Conservation (phyloP, 2,797 vertebrate species). For the Acanthis flammea region DNA sequence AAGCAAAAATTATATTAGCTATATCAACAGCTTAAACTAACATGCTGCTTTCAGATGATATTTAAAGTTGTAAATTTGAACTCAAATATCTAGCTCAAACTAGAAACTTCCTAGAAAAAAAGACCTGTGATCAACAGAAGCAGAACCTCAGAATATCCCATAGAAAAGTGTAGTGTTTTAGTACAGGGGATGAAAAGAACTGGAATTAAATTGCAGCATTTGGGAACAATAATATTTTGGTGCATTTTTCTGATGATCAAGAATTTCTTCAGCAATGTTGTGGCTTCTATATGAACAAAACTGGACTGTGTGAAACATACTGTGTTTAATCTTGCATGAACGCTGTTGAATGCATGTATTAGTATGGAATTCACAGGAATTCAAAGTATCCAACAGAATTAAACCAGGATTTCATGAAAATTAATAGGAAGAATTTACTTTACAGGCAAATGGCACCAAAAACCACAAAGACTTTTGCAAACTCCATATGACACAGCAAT, state of each 20-base stretch:
- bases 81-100: background rate
- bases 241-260: background rate
- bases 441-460: background rate
- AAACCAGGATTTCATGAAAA: background rate
- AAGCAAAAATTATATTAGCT: background rate
- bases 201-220: background rate
- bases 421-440: background rate
- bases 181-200: background rate
- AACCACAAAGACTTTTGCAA: background rate
- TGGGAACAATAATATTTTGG: background rate
- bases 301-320: rapidly evolving
- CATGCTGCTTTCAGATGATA: background rate
- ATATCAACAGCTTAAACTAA: background rate
- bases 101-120: background rate
- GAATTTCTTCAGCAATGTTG: background rate
- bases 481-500: rapidly evolving
- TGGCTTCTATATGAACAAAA: background rate
- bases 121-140: background rate
- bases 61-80: background rate
- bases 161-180: background rate
- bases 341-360: rapidly evolving
- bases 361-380: background rate
- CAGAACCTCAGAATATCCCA: background rate
- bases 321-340: background rate
- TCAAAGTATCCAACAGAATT: background rate